Conservation (phyloP, 2,797 vertebrate species). For the Enteromius afrohamiltoni region DNA sequence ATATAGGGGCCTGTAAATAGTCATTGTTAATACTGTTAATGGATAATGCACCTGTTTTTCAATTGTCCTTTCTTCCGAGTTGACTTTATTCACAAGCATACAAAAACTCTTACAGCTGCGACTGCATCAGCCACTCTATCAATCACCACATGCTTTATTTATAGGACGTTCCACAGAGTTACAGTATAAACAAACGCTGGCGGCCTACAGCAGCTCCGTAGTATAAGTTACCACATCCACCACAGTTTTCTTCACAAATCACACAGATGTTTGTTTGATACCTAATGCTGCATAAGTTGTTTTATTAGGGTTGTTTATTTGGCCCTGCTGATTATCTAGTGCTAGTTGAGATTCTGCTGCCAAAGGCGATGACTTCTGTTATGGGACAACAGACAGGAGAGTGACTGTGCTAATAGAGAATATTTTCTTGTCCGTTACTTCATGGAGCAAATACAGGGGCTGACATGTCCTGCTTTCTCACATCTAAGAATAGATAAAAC, state of each 20-base stretch:
- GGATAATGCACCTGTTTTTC: slow-evolving; percentile 6
- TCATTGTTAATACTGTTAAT: slow-evolving; percentile 17
- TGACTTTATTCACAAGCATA: slow-evolving; percentile 4
- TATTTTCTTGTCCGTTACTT: slow-evolving; percentile 20
- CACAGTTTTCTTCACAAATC: neutral
- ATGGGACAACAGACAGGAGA: slow-evolving; percentile 35
- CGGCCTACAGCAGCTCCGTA: slow-evolving; percentile 15
- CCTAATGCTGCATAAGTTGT: slow-evolving; percentile 28
- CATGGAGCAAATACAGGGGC: slow-evolving; percentile 12
- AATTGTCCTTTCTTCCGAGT: neutral
- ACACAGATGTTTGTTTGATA: slow-evolving; percentile 35
- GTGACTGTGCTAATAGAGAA: slow-evolving; percentile 21
- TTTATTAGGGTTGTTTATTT: slow-evolving; percentile 39
- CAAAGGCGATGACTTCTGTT: slow-evolving; percentile 44
- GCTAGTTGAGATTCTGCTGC: slow-evolving; percentile 29
- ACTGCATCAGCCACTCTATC: neutral
- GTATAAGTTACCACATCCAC: slow-evolving; percentile 18
- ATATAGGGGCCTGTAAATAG: neutral
- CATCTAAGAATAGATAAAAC: slow-evolving; percentile 71
- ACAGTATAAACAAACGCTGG: slow-evolving; percentile 12
- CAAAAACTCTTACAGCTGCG: neutral
- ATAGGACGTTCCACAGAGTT: slow-evolving; percentile 6
- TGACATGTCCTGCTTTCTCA: slow-evolving; percentile 64
- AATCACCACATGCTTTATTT: slow-evolving; percentile 30
- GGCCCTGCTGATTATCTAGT: slow-evolving; percentile 17